A percentile compares a stretch with the other conserved stretches of the same genome.
Conservation (phyloP, 2,797 vertebrate genomes). For the Anguilla anguilla region DNA sequence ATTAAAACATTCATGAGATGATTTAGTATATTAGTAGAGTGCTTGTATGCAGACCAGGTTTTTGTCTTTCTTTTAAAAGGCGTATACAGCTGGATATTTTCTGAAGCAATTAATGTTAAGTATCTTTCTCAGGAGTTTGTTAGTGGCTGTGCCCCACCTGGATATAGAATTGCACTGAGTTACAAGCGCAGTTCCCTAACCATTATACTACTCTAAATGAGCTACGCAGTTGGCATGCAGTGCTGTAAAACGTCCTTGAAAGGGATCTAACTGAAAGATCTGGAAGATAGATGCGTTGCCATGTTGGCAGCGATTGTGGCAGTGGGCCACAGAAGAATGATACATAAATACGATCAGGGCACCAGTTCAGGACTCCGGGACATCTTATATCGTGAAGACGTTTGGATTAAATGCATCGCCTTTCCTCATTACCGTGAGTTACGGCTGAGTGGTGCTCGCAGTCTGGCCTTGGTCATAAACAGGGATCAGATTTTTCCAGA, state of each 20-base stretch:
- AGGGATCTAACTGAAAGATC: not conserved
- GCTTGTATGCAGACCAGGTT: not conserved
- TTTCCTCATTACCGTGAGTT: not conserved
- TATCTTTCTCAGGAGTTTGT: not conserved
- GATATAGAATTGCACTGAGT: not conserved
- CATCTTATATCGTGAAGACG: not conserved
- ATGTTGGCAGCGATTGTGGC: not conserved
- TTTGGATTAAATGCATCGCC: too few relatives aligned
- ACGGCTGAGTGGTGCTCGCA: not conserved
- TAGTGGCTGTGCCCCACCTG: not conserved
- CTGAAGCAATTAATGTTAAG: not conserved
- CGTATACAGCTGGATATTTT: not conserved
- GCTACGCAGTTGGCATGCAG: not conserved
- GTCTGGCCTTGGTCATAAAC: not conserved
- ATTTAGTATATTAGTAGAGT: not conserved
- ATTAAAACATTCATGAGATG: not conserved
- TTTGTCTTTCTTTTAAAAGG: not conserved
- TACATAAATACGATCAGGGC: not conserved
- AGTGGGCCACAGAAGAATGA: not conserved
- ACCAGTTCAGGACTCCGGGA: not conserved
- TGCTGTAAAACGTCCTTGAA: not conserved
- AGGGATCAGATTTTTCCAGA: not conserved
- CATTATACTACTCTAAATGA: not conserved
- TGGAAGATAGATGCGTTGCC: not conserved
- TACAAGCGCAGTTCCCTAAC: too few relatives aligned